Conservation (phyloP, 1,140 invertebrate species). For the Diorhabda carinulata region DNA sequence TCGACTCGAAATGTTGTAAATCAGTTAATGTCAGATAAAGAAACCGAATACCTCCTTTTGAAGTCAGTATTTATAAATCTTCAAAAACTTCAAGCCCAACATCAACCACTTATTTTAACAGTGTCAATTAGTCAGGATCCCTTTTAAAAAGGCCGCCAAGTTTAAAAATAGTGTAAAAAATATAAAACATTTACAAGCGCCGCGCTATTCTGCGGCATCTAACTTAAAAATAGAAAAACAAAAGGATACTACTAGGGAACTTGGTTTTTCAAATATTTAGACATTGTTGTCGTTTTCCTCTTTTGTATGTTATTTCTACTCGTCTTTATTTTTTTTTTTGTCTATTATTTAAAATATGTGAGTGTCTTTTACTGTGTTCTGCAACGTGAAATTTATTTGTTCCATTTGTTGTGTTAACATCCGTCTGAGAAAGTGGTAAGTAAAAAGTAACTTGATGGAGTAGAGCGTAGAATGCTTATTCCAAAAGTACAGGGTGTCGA, state of each 20-base stretch:
- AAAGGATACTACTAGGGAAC: background rate
- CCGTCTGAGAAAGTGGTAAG: too few relatives aligned
- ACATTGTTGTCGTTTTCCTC: background rate
- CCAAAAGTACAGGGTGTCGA: too few relatives aligned
- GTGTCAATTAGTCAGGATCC: background rate
- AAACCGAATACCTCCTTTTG: too few relatives aligned
- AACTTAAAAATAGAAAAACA: slow-evolving; percentile 1
- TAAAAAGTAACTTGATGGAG: too few relatives aligned
- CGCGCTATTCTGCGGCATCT: background rate
- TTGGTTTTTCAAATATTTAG: background rate
- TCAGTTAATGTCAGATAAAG: too few relatives aligned
- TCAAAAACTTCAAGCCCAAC: too few relatives aligned
- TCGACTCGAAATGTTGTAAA: too few relatives aligned
- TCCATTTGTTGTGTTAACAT: background rate
- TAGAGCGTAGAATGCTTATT: too few relatives aligned
- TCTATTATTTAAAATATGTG: background rate
- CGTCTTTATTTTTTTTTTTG: background rate
- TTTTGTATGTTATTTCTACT: background rate
- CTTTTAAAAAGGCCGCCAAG: background rate
- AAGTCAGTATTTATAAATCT: too few relatives aligned
- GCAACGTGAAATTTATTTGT: slow-evolving; percentile 1
- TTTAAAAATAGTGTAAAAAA: background rate
- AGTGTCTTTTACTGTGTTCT: background rate
- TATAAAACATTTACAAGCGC: background rate
- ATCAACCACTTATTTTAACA: background rate